Conservation (phyloP, 2,888 invertebrate species). For the Mythimna vitellina region DNA sequence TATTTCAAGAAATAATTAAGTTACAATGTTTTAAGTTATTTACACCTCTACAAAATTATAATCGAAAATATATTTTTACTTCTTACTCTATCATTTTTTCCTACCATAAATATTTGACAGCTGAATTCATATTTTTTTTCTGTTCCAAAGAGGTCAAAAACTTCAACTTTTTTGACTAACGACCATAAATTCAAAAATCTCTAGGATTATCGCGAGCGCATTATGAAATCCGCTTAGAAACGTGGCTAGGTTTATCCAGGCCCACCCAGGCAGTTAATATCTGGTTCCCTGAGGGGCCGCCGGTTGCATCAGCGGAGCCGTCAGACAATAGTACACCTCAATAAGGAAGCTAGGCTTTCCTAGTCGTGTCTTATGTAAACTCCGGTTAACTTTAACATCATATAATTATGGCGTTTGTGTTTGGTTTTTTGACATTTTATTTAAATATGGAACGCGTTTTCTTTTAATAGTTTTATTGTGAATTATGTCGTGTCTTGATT, state of each 20-base stretch:
- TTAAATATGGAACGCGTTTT: slow-evolving; percentile 5
- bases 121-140: not conserved
- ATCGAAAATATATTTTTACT: slow-evolving; percentile 9
- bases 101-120: slow-evolving; percentile 3
- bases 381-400: slow-evolving; percentile 38
- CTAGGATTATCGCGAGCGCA: slow-evolving; percentile 24
- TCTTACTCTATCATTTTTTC: slow-evolving; percentile 17
- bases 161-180: slow-evolving; percentile 25
- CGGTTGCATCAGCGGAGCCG: slow-evolving; percentile 63
- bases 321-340: slow-evolving; percentile 63
- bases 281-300: slow-evolving; percentile 61
- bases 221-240: slow-evolving; percentile 41
- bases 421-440: slow-evolving; percentile 27
- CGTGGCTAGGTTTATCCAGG: slow-evolving; percentile 46
- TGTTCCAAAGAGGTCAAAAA: slow-evolving; percentile 5
- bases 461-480: not conserved
- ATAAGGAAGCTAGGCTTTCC: slow-evolving; percentile 66
- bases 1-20: slow-evolving; percentile 9
- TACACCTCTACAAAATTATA: slow-evolving; percentile 1
- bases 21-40: not conserved
- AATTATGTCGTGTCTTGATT: not conserved
- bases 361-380: slow-evolving; percentile 63
- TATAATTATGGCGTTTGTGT: slow-evolving; percentile 43
- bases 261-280: slow-evolving; percentile 64
- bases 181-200: slow-evolving; percentile 24